phyloP scores from a whole-genome alignment of 2,888 invertebrate species.

The Acanthosepion pharaonis region DNA sequence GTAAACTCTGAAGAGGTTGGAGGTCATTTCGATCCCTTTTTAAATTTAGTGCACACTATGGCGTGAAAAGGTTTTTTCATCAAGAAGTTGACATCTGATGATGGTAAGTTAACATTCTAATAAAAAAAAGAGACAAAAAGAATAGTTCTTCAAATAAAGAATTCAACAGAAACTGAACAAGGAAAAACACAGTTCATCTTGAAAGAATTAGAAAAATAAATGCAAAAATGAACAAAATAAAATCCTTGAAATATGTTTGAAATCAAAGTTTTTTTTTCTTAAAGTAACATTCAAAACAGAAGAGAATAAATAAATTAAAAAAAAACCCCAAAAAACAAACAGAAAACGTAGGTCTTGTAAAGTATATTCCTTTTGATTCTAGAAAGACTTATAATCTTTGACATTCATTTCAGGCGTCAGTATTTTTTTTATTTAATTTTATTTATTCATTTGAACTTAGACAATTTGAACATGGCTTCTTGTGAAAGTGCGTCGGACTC shows the following conservation, averaged over 20 bases:
- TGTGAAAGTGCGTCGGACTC: slow-evolving; percentile 4
- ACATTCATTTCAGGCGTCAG: not conserved
- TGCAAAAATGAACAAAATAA: not conserved
- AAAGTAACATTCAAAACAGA: not conserved
- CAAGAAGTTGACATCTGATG: not conserved
- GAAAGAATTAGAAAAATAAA: not conserved
- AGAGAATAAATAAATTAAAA: not conserved
- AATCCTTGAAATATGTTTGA: not conserved
- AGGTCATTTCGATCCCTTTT: not conserved
- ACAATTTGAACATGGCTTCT: not conserved
- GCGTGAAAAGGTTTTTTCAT: not conserved
- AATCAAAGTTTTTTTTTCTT: not conserved
- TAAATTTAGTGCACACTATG: not conserved
- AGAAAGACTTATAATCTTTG: not conserved
- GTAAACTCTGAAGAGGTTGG: not conserved
- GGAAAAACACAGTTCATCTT: not conserved
- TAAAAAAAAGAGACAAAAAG: not conserved
- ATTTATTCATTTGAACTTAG: not conserved
- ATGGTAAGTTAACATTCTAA: not conserved
- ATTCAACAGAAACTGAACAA: not conserved
- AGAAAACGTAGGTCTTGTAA: not conserved
- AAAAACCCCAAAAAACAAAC: not conserved
- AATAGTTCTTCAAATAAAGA: not conserved
- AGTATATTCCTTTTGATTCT: not conserved
- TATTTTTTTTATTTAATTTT: not conserved